Conservation (phyloP, 2,113 vertebrate genomes). For the Parus major region DNA sequence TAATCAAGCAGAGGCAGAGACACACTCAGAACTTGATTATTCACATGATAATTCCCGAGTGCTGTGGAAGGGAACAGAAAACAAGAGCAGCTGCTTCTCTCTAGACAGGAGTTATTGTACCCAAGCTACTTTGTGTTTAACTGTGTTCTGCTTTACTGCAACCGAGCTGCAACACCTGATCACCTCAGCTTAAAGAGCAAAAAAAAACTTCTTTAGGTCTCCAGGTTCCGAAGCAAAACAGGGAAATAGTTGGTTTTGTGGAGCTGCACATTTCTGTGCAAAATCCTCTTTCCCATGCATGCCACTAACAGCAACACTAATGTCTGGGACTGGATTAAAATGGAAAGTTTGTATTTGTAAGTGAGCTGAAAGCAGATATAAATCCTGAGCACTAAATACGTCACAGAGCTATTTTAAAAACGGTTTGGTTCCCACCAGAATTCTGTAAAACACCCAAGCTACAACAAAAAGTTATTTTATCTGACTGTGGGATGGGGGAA, state of each 20-base stretch:
- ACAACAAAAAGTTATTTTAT: neutral
- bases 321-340: neutral
- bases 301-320: neutral
- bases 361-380: neutral
- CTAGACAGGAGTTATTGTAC: neutral
- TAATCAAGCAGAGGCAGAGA: neutral
- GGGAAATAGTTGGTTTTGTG: neutral
- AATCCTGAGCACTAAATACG: neutral
- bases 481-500: neutral
- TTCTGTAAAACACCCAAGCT: neutral
- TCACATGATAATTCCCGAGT: neutral
- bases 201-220: neutral
- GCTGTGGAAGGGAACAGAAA: neutral
- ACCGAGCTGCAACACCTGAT: neutral
- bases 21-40: neutral
- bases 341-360: neutral
- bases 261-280: neutral
- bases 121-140: neutral
- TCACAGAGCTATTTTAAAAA: slow-evolving; percentile 12
- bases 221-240: neutral
- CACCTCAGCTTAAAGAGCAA: neutral
- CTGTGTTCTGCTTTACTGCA: neutral
- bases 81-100: neutral
- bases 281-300: neutral
- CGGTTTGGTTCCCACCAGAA: neutral